Evolutionary conservation across 2,113 vertebrate species (phyloP).

Genomic region (Lonchura striata): DNA sequence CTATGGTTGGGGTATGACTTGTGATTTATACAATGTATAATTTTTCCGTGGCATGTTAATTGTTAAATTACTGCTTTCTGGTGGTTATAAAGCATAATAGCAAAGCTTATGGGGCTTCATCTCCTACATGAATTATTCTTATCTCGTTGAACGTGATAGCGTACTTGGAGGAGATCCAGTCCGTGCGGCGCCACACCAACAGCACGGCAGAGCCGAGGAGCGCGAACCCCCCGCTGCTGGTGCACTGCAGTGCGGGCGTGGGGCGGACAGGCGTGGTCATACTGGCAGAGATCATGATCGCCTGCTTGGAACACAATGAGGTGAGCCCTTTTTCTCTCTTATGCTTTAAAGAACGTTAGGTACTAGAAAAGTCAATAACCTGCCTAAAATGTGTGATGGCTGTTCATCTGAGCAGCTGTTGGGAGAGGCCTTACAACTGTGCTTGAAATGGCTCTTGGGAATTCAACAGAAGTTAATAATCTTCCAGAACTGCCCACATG

Average conservation of each 20-base stretch:
- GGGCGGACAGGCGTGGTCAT: constrained; percentile 93
- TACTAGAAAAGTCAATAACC: background rate
- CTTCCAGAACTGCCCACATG: background rate
- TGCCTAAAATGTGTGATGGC: background rate
- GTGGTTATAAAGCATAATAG: background rate
- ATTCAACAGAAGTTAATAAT: background rate
- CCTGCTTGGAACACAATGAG: constrained; percentile 97
- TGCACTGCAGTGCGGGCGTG: constrained; percentile 95
- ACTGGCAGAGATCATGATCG: constrained; percentile 93
- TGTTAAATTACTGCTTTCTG: background rate
- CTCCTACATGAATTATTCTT: background rate
- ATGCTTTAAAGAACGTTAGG: background rate
- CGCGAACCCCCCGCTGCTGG: constrained; percentile 84
- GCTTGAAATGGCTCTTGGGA: background rate
- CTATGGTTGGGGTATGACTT: background rate
- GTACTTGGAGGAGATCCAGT: constrained; percentile 96
- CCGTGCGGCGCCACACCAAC: constrained; percentile 93
- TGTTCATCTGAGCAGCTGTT: background rate
- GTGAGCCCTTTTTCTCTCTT: constrained; percentile 51
- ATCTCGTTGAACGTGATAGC: constrained; percentile 67
- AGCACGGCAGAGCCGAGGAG: constrained; percentile 85
- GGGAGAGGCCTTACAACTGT: background rate
- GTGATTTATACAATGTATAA: background rate
- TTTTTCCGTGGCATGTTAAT: background rate
- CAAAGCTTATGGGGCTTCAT: background rate